phyloP scores from a whole-genome alignment of 2,113 vertebrate genomes.

The Ia io region DNA sequence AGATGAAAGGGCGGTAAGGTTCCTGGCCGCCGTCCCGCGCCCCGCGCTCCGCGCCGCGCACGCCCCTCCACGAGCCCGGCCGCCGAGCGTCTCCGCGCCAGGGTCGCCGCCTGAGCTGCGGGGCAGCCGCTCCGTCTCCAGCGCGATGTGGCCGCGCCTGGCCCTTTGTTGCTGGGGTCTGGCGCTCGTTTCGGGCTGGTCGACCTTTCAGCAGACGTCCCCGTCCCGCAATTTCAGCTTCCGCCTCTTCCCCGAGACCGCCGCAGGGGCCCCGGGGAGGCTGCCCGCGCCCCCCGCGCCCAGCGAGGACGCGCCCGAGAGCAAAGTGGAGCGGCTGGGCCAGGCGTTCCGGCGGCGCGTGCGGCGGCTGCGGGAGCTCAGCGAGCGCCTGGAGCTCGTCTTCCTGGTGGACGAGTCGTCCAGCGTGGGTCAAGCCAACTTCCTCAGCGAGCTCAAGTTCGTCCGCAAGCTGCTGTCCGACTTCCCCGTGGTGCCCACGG shows the following conservation, averaged over 20 bases:
- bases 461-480: slow-evolving; percentile 97
- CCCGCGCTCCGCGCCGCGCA: background rate
- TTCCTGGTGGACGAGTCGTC: slow-evolving; percentile 99
- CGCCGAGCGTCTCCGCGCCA: background rate
- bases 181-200: slow-evolving; percentile 73
- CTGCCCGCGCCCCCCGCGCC: slow-evolving; percentile 38
- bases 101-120: background rate
- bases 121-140: slow-evolving; percentile 27
- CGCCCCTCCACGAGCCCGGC: background rate
- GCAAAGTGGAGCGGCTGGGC: slow-evolving; percentile 93
- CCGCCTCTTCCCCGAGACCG: slow-evolving; percentile 66
- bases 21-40: background rate
- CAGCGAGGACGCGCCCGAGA: slow-evolving; percentile 85
- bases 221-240: slow-evolving; percentile 75
- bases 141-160: slow-evolving; percentile 81
- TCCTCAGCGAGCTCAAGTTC: slow-evolving; percentile 94
- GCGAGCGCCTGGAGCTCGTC: slow-evolving; percentile 91
- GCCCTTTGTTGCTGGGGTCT: slow-evolving; percentile 79
- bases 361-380: slow-evolving; percentile 90
- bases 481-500: slow-evolving; percentile 93
- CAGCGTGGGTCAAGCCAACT: slow-evolving; percentile 94
- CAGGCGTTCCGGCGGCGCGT: slow-evolving; percentile 92
- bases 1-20: slow-evolving; percentile 23
- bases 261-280: background rate
- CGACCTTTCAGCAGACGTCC: slow-evolving; percentile 68